Percentiles rank a stretch among this genome's conserved stretches.
phyloP scores from a whole-genome alignment of 2,888 invertebrate species.

The Dinocampus coccinellae region DNA sequence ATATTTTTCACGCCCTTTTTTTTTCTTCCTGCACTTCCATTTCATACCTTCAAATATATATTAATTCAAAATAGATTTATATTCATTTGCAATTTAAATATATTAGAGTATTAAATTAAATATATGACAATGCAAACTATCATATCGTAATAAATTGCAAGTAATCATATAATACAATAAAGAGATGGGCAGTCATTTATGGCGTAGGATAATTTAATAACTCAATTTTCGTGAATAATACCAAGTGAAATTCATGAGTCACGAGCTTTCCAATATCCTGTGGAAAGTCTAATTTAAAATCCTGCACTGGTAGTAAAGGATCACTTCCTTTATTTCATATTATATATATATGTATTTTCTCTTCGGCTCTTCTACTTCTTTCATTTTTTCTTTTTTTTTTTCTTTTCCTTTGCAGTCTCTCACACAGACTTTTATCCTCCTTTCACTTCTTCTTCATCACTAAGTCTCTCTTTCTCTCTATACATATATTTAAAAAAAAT shows the following conservation, averaged over 20 bases:
- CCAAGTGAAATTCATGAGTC: conserved; percentile 21
- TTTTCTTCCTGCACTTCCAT: too few relatives aligned
- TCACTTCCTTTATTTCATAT: not conserved
- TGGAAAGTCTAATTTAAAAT: conserved; percentile 23
- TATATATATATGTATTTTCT: not conserved
- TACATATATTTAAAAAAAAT: too few relatives aligned
- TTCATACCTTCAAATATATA: too few relatives aligned
- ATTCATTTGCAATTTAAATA: not conserved
- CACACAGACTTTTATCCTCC: too few relatives aligned
- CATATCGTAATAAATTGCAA: not conserved
- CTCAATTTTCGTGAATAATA: conserved; percentile 1
- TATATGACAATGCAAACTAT: not conserved
- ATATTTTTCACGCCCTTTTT: too few relatives aligned
- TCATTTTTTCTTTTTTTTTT: too few relatives aligned
- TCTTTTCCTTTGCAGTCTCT: too few relatives aligned
- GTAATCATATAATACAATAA: not conserved
- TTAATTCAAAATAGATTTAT: too few relatives aligned
- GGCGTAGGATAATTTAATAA: conserved; percentile 8
- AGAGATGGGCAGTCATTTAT: conserved; percentile 3
- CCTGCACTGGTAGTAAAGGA: not conserved
- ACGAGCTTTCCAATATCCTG: conserved; percentile 21
- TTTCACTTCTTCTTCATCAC: too few relatives aligned
- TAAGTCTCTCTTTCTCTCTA: too few relatives aligned
- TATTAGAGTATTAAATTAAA: not conserved
- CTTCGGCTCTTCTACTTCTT: not conserved